Evolutionary conservation across 1,140 invertebrate species (phyloP), one percentile per base, ranked within the genome.

Genomic region (Drosophila rufa): DNA sequence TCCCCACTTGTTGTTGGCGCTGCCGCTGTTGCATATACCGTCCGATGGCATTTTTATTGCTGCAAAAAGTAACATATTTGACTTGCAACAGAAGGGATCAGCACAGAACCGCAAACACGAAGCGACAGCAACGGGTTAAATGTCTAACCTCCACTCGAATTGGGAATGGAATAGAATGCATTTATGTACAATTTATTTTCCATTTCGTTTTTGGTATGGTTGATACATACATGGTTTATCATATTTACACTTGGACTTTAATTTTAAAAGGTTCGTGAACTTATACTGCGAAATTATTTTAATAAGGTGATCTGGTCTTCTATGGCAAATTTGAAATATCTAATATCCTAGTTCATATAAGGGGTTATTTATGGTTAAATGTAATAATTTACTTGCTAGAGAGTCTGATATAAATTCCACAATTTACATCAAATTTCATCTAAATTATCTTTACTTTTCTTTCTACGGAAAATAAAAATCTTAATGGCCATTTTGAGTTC

Each of bases 31-130:
- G 57, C 75, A 50, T 70, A 60, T 47, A 36, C 69, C 69, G 73
- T 67, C 69, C 62, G 75, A 81, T 84, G 81, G 79, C 81, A 56
- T 73, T 89, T 89, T 89, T 89, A 89, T 90, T 90, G 85, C 85
- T 60, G 47, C 62, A 61, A 60, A 71, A 81, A 84, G 71, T 81
- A 36, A 36, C 33, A 36, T 36, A 90, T 89, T 81, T 79, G 85
- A 71, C 85, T 83, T 70, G 73, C 67, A 67, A 65, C 50, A 57
- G 68, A 71, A 68, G 80, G 67, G 61, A 69, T 75, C 50, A 65
- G 71, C 62, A 65, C 65, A 43, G 30, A 73, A 47, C 46, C 42
- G 48, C 57, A 67, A 55, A 75, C 48, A 60, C 40, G 58, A 25
- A 53, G 45, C 27, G 36, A 66, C 53, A 83, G 66, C 46, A 51